These are phyloP conservation scores for Sebastes ruberrimus DNA, from an alignment of 2,797 vertebrate genomes.

Conservation along the genomic window DNA sequence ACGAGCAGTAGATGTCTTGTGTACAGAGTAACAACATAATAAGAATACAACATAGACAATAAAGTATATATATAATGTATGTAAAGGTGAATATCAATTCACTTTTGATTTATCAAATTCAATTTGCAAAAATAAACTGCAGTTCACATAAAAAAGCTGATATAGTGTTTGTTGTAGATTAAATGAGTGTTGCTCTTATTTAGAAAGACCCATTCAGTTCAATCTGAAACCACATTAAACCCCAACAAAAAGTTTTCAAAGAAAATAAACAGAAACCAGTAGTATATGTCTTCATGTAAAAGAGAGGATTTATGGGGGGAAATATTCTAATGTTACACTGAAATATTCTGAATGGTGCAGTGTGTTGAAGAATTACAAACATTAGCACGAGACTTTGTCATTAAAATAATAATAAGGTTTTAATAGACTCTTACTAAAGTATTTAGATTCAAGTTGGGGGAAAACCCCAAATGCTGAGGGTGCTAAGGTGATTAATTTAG, in stretches of 20 bases:
- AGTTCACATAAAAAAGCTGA: background rate
- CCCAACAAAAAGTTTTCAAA: background rate
- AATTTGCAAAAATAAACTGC: background rate
- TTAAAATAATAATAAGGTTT: background rate
- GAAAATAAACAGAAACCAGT: background rate
- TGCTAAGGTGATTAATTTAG: background rate
- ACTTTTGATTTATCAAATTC: background rate
- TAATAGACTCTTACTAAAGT: background rate
- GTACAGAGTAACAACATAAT: too few relatives aligned
- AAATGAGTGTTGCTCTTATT: background rate
- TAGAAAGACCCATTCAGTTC: background rate
- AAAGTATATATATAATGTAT: too few relatives aligned
- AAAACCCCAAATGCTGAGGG: background rate
- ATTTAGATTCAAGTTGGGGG: background rate
- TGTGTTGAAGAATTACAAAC: background rate
- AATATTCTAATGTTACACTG: background rate
- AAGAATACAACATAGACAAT: too few relatives aligned
- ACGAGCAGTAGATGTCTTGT: fast-evolving
- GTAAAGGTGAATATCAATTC: background rate
- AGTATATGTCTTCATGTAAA: background rate
- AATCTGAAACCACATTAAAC: background rate
- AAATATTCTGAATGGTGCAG: background rate
- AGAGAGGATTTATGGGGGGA: background rate
- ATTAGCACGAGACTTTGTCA: background rate
- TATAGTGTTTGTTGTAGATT: background rate